These are phyloP conservation scores for Diadromus collaris DNA, from an alignment of 2,888 invertebrate species.

Conservation along the genomic window DNA sequence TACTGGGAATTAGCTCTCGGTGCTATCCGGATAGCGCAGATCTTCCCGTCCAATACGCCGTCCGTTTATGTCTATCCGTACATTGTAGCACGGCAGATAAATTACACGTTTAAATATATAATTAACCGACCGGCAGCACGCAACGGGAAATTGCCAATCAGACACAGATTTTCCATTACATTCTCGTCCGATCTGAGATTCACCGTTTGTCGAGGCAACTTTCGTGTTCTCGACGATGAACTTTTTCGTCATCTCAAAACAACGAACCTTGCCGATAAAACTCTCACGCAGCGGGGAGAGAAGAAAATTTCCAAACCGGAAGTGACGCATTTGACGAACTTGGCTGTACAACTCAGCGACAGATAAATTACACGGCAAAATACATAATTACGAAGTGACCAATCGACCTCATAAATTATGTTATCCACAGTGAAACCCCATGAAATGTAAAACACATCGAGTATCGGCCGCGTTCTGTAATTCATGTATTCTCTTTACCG, in stretches of 20 bases:
- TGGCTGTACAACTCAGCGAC: neutral
- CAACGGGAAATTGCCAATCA: no score
- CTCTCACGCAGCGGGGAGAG: no score
- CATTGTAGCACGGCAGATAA: neutral
- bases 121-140: neutral
- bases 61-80: neutral
- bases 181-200: no score
- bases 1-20: no score
- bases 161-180: no score
- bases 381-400: conserved; percentile 6
- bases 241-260: no score
- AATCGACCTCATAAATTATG: conserved; percentile 6
- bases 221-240: no score
- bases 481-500: conserved; percentile 35
- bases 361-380: neutral
- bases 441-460: neutral
- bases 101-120: neutral
- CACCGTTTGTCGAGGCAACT: no score
- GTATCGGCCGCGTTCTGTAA: conserved; percentile 7
- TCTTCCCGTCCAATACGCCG: neutral
- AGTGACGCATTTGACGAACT: neutral
- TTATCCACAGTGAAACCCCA: neutral
- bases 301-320: no score
- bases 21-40: neutral
- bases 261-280: no score